phyloP scores from a whole-genome alignment of 2,113 vertebrate species.

The Pitta sordida region DNA sequence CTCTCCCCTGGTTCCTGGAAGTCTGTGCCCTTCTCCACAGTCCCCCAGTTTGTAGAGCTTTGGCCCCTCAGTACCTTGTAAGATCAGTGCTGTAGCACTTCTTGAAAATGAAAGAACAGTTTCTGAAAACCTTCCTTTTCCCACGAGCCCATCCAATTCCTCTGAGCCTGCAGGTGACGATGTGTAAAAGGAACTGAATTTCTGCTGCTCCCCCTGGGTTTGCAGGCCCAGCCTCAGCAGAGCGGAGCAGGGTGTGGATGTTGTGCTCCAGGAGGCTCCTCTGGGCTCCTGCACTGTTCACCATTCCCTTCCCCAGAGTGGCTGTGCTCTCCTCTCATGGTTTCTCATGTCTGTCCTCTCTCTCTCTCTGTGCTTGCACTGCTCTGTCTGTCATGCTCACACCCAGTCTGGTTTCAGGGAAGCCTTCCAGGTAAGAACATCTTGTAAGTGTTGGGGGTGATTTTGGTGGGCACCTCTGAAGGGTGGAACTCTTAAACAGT shows the following conservation, averaged over 20 bases:
- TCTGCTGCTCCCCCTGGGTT: not conserved
- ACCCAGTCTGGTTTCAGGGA: constrained; percentile 71
- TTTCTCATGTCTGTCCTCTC: constrained; percentile 55
- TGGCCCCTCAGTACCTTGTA: not conserved
- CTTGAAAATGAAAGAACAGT: not conserved
- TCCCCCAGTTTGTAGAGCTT: not conserved
- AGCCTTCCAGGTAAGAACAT: constrained; percentile 58
- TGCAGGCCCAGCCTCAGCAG: not conserved
- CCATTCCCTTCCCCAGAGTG: not conserved
- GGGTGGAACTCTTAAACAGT: not conserved
- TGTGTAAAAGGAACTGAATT: not conserved
- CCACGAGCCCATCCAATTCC: not conserved
- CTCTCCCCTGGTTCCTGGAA: not conserved
- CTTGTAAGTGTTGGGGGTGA: not conserved
- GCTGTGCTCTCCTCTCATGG: not conserved
- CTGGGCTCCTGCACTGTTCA: not conserved
- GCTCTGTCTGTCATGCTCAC: constrained; percentile 62
- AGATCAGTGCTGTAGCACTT: not conserved
- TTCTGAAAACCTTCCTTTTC: not conserved
- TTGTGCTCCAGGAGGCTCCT: not conserved
- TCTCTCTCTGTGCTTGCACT: constrained; percentile 54
- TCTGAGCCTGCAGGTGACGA: not conserved
- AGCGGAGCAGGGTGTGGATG: not conserved
- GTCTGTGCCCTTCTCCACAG: not conserved
- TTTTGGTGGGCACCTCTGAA: not conserved